Evolutionary conservation across 2,888 invertebrate genomes (phyloP).

Genomic region (Xiphydria camelus): DNA sequence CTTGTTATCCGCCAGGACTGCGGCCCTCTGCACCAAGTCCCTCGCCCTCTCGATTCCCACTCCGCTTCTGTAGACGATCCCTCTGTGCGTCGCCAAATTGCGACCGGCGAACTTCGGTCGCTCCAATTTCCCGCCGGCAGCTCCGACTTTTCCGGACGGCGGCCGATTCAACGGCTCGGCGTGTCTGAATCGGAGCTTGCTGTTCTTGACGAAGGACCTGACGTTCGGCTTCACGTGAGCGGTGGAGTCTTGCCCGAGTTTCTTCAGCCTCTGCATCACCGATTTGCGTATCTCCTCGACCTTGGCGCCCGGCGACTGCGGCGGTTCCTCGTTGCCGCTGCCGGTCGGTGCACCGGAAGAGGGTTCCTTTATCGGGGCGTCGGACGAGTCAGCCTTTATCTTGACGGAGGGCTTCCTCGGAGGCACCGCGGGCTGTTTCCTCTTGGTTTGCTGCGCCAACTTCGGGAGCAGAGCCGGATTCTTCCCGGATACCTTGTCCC

Average conservation of each 20-base stretch:
- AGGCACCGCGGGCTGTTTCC: conserved; percentile 51
- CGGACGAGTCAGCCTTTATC: conserved; percentile 28
- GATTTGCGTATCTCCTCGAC: conserved; percentile 29
- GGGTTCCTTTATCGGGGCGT: conserved; percentile 36
- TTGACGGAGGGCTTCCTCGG: conserved; percentile 33
- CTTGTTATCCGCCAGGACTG: conserved; percentile 70
- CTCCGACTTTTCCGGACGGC: conserved; percentile 23
- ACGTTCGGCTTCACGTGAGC: conserved; percentile 45
- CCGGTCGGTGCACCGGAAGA: conserved; percentile 20
- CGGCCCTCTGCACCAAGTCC: conserved; percentile 68
- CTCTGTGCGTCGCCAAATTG: conserved; percentile 63
- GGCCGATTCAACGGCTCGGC: conserved; percentile 28
- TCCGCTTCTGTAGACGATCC: conserved; percentile 62
- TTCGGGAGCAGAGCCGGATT: conserved; percentile 48
- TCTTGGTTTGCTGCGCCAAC: conserved; percentile 38
- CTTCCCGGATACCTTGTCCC: conserved; percentile 28
- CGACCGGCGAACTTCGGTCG: conserved; percentile 60
- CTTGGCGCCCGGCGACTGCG: conserved; percentile 18
- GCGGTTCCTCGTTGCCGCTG: not conserved
- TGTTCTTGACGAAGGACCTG: conserved; percentile 43
- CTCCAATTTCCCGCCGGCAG: conserved; percentile 48
- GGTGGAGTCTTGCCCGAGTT: conserved; percentile 40
- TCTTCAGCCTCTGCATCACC: conserved; percentile 45
- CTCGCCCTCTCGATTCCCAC: conserved; percentile 63
- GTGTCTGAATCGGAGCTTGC: conserved; percentile 40